Evolutionary conservation across 2,797 vertebrate genomes (phyloP), one percentile per base, ranked within the genome.

Genomic region (Notoglanidium macrostoma): DNA sequence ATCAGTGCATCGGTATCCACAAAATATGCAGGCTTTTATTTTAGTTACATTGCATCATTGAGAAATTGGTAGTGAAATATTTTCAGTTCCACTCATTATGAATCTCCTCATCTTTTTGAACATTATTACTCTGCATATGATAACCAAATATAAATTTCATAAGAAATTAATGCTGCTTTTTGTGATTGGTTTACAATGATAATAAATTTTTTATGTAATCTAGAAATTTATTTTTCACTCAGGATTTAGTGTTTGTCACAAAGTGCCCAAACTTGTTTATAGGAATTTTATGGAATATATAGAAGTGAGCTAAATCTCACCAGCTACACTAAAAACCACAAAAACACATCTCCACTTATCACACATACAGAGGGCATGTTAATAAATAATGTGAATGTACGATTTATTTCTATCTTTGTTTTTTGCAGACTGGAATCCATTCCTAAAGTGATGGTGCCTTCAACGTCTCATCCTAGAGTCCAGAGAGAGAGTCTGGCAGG

Each of bases 401-500:
- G n/a, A 61, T 15, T 59, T 51, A 40, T 29, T 73, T 57, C 49
- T 14, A 29, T 17, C 21, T 57, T 80, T 46, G 8, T 46, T 84
- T 72, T 84, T 3, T 44, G 23, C 83, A 92, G 92, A 17, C 35
- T 92, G 89, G 92, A 92, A 44, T 68, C 86, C 26, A 81, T 91
- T 65, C 85, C 92, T 49, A 92, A 92, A 83, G 76, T 88, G 63
- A 84, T 77, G 57, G 87, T 88, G 82, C 2, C 70, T 87, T 59
- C 17, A 1, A 68, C 68, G 93, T 90, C 95, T 55, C 95, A 95
- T 73, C 40, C 86, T 23, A 72, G 95, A 78, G 94, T 97, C 84
- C 94, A 96, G 14, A 26, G 87, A 23, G 19, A 99, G 73, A 93
- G 97, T 91, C 95, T 97, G 83, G 92, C 96, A 0, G 95, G 97